Evolutionary conservation across 2,797 vertebrate genomes (phyloP), one percentile per base, ranked within the genome.

Genomic region (Sebastiscus albofasciatus): DNA sequence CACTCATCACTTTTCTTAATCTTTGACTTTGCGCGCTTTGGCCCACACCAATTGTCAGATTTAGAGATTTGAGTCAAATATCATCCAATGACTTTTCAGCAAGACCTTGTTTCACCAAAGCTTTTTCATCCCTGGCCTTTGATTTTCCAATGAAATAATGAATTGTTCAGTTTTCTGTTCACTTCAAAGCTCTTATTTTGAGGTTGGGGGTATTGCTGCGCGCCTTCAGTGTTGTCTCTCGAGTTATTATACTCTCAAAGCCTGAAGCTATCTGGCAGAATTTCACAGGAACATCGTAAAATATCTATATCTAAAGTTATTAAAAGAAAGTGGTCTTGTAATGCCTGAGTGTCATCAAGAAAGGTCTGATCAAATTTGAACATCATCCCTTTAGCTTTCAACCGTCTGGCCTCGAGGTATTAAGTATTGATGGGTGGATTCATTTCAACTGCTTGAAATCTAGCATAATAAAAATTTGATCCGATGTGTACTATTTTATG

Each of bases 131-230:
- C 71, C 68, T 36, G 16, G 60, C 73, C 81, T 90, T 87, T 90
- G 81, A 92, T 89, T 82, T 58, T 90, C 42, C 64, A 89, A 79
- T 80, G 72, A 88, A 84, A 80, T 49, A 67, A 82, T 82, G 26
- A 83, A 59, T 84, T 82, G 75, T 85, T 91, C 60, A 61, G 73
- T 84, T 82, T 85, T 82, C 59, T 77, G 60, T 67, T 68, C 27
- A 72, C 85, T 88, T 91, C 84, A 91, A 89, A 90, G 87, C 55
- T 64, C 61, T 80, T 83, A 77, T 88, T 88, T 85, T 79, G 68
- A 82, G 73, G 66, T 61, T 13, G 12, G 59, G 64, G 67, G 78
- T 59, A 46, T 77, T 83, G 72, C 83, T 20, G 13, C 26, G 4
- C 71, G 56, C 72, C 54, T 54, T 68, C 42, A 29, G 18, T 72